Evolutionary conservation across 2,888 invertebrate species (phyloP), one percentile per base, ranked within the genome.

Genomic region (Parapristionchus giblindavisi): DNA sequence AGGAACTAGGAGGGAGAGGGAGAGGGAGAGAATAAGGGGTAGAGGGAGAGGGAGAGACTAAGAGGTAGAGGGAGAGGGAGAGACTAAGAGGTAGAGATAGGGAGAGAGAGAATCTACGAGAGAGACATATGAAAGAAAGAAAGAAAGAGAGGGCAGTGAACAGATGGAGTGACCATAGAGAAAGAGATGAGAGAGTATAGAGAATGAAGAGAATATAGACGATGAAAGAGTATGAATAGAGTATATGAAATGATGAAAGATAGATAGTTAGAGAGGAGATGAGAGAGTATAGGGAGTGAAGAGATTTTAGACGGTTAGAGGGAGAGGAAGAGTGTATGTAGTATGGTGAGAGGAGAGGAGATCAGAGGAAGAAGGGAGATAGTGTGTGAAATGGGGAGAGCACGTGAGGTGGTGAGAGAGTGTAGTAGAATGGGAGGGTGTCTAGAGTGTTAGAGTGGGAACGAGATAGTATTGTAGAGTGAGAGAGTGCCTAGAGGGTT

Each of bases 401-500:
- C 21, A 21, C 48, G 48, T 14, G n/a, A n/a, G n/a, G n/a, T n/a
- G n/a, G n/a, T n/a, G n/a, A n/a, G n/a, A n/a, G n/a, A n/a, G n/a
- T n/a, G n/a, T n/a, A n/a, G n/a, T n/a, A n/a, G n/a, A n/a, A n/a
- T n/a, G n/a, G n/a, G n/a, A n/a, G n/a, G n/a, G n/a, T n/a, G n/a
- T n/a, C n/a, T 24, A 24, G 24, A 58, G 24, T 11, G 63, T 32
- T 29, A 63, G 63, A 34, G 14, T 17, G n/a, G n/a, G n/a, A n/a
- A n/a, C n/a, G n/a, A n/a, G n/a, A n/a, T n/a, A n/a, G n/a, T n/a
- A n/a, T n/a, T n/a, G n/a, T n/a, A 36, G 14, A 24, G 8, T 36
- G n/a, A 56, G 58, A 58, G 72, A 54, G 60, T 11, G n/a, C n/a
- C 17, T 32, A 60, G 60, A 36, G 17, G 56, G n/a, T 27, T 40